Conservation (phyloP, 1,140 invertebrate species). For the Sitobion miscanthi region DNA sequence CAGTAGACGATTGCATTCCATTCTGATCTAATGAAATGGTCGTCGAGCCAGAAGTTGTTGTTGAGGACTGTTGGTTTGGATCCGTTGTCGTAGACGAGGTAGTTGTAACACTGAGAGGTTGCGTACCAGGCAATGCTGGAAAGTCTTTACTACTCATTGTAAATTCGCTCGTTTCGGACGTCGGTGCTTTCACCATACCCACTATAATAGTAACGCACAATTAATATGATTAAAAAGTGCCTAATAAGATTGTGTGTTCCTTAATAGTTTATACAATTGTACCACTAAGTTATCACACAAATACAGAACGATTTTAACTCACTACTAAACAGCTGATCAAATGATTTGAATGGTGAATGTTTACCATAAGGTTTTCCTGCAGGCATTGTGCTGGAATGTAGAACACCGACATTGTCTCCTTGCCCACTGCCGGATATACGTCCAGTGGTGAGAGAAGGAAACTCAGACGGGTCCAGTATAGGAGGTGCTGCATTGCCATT, state of each 20-base stretch:
- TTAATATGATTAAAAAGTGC: background rate
- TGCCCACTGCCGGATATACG: constrained; percentile 66
- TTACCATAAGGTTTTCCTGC: constrained; percentile 87
- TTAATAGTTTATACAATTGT: constrained; percentile 22
- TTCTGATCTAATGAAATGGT: constrained; percentile 52
- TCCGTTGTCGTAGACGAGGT: constrained; percentile 60
- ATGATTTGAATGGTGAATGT: constrained; percentile 59
- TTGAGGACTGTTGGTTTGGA: constrained; percentile 48
- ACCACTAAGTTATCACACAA: constrained; percentile 40
- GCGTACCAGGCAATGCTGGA: constrained; percentile 80
- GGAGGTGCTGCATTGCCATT: constrained; percentile 80
- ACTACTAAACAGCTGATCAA: constrained; percentile 55
- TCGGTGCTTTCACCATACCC: constrained; percentile 95
- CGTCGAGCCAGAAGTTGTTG: constrained; percentile 44
- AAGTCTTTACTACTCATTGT: constrained; percentile 82
- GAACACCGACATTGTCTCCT: constrained; percentile 77
- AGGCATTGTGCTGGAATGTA: constrained; percentile 78
- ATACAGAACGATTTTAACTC: constrained; percentile 53
- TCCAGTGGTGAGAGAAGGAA: constrained; percentile 82
- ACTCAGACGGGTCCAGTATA: constrained; percentile 87
- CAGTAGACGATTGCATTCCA: constrained; percentile 48
- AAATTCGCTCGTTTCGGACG: constrained; percentile 77
- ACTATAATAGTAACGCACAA: constrained; percentile 64
- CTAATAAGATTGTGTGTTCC: background rate
- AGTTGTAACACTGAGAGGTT: constrained; percentile 57